Evolutionary conservation across 2,113 vertebrate species (phyloP), one percentile per base, ranked within the genome.

Genomic region (Ageneiosus marmoratus): DNA sequence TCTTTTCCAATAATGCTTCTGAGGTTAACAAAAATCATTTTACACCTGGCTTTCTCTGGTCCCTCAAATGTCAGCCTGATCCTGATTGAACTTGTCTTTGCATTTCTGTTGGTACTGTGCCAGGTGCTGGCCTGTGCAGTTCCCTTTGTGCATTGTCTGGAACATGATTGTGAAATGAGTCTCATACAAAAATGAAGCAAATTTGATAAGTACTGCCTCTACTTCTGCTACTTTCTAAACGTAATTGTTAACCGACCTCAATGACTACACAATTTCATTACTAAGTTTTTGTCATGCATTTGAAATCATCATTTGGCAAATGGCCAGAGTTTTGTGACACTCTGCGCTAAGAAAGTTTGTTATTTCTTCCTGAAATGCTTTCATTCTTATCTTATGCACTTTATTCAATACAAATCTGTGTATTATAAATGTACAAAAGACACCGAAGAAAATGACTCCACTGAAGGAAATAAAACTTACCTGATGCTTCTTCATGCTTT

Each of bases 401-500:
- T 74, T 32, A 51, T 32, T 32, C 69, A 48, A 0, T 55, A 6
- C 29, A 20, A 51, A 55, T 24, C 5, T 1, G 50, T 24, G 29
- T 2, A 44, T 76, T 11, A 55, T 55, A 73, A 58, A 58, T 15
- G 20, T 50, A 51, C 5, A 41, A 41, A 77, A 24, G 16, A 37
- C 18, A 29, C 4, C 12, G n/a, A 50, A 63, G 27, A 20, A 37
- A 24, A 9, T 44, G 29, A 55, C 7, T 1, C 11, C 32, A 53
- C n/a, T 2, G 0, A 13, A 32, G 11, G 1, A 53, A 48, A 18
- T 29, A 4, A 29, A 22, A 50, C 83, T 87, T 12, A 84, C 86
- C 86, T 84, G 79, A n/a, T 22, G 18, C 24, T n/a, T 79, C 75
- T 0, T 20, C 29, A 3, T 62, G 37, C 53, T 60, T 72, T n/a